Conservation (phyloP, 2,797 vertebrate genomes). For the Yasuhikotakia modesta region DNA sequence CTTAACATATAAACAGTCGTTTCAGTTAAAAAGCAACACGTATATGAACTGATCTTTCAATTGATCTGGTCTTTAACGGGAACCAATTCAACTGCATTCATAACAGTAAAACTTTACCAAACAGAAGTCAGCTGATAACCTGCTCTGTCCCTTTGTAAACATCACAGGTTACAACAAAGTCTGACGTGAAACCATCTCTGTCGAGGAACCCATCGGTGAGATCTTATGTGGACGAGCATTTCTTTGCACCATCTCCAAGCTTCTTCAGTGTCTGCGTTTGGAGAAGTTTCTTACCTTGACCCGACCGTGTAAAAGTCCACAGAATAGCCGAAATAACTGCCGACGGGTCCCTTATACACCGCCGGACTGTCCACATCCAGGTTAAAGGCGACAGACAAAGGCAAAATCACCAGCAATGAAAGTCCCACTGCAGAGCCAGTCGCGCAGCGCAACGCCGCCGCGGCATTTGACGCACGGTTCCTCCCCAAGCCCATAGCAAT, state of each 20-base stretch:
- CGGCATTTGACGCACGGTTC: conserved; percentile 62
- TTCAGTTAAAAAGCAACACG: too few relatives aligned
- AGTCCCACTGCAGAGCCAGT: conserved; percentile 59
- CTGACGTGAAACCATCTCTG: not conserved
- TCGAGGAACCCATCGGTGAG: not conserved
- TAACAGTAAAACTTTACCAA: not conserved
- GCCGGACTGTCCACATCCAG: conserved; percentile 82
- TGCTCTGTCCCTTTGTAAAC: not conserved
- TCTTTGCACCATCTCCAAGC: not conserved
- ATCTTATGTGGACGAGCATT: not conserved
- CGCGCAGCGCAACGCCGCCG: conserved; percentile 52
- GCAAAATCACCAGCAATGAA: conserved; percentile 59
- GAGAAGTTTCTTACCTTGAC: conserved; percentile 76
- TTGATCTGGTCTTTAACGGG: not conserved
- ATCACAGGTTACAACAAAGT: too few relatives aligned
- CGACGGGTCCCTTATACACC: conserved; percentile 81
- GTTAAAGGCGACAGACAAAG: conserved; percentile 82
- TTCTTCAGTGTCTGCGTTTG: not conserved
- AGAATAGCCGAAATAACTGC: conserved; percentile 89
- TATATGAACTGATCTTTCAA: not conserved
- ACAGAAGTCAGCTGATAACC: not conserved
- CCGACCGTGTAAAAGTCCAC: conserved; percentile 88
- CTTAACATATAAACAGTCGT: not conserved
- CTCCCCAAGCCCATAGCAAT: conserved; percentile 68
- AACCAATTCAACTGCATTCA: not conserved